phyloP scores from a whole-genome alignment of 2,888 invertebrate species.

The Abrostola tripartita region DNA sequence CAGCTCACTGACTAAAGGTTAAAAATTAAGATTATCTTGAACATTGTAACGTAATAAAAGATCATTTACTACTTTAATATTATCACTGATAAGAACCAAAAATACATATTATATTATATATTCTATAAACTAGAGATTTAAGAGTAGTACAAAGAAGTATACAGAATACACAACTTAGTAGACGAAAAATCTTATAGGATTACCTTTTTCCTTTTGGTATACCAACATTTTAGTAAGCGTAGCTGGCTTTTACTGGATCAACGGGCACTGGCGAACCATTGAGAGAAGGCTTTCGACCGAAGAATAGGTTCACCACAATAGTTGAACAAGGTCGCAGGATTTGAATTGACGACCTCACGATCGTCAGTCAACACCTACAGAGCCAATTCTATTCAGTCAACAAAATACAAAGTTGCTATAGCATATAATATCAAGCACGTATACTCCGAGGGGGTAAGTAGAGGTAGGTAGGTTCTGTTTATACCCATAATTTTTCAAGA shows the following conservation, averaged over 20 bases:
- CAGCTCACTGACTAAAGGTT: too few relatives aligned
- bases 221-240: slow-evolving; percentile 3
- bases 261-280: slow-evolving; percentile 1
- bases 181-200: too few relatives aligned
- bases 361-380: slow-evolving; percentile 1
- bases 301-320: slow-evolving; percentile 2
- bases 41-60: too few relatives aligned
- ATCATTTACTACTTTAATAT: too few relatives aligned
- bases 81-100: too few relatives aligned
- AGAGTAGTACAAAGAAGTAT: too few relatives aligned
- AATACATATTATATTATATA: too few relatives aligned
- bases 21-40: too few relatives aligned
- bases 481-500: background rate
- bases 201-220: background rate
- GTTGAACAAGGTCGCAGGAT: slow-evolving; percentile 3
- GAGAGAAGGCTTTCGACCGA: background rate
- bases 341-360: slow-evolving; percentile 5
- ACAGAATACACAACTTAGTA: too few relatives aligned
- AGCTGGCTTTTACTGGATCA: slow-evolving; percentile 5
- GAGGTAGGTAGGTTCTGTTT: background rate
- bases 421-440: background rate
- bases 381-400: slow-evolving; percentile 6
- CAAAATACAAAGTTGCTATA: background rate
- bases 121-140: too few relatives aligned
- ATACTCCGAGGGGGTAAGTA: background rate